These are phyloP conservation scores for Ranitomeya variabilis DNA, from an alignment of 2,113 vertebrate genomes.

Conservation along the genomic window DNA sequence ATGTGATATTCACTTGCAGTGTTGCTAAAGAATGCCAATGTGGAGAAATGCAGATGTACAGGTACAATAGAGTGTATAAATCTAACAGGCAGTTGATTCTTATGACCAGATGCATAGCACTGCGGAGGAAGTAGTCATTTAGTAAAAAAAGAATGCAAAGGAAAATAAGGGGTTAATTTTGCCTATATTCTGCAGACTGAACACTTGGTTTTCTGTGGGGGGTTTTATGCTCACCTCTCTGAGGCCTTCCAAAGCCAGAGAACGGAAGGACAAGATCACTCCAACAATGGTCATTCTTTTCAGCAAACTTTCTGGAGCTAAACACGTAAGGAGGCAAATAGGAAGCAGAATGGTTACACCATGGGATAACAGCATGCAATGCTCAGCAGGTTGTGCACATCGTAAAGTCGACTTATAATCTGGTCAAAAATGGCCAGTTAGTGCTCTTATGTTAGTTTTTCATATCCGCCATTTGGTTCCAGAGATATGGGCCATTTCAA, in stretches of 20 bases:
- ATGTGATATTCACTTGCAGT: not conserved
- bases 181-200: not conserved
- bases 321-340: not conserved
- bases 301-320: conserved; percentile 86
- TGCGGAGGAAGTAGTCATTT: not conserved
- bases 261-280: conserved; percentile 88
- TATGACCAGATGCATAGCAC: too few species aligned
- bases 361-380: not conserved
- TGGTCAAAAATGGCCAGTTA: too few species aligned
- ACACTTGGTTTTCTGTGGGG: not conserved
- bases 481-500: too few species aligned
- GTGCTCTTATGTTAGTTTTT: too few species aligned
- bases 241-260: conserved; percentile 84
- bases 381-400: not conserved
- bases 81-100: not conserved
- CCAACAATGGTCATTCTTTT: conserved; percentile 95
- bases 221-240: conserved; percentile 73
- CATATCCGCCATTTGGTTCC: too few species aligned
- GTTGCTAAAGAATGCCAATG: not conserved
- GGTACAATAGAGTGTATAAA: not conserved
- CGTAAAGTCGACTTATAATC: too few species aligned
- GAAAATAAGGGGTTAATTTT: not conserved
- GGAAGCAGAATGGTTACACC: not conserved
- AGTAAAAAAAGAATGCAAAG: not conserved
- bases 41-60: not conserved